phyloP scores from a whole-genome alignment of 2,113 vertebrate genomes.

The Passer domesticus region DNA sequence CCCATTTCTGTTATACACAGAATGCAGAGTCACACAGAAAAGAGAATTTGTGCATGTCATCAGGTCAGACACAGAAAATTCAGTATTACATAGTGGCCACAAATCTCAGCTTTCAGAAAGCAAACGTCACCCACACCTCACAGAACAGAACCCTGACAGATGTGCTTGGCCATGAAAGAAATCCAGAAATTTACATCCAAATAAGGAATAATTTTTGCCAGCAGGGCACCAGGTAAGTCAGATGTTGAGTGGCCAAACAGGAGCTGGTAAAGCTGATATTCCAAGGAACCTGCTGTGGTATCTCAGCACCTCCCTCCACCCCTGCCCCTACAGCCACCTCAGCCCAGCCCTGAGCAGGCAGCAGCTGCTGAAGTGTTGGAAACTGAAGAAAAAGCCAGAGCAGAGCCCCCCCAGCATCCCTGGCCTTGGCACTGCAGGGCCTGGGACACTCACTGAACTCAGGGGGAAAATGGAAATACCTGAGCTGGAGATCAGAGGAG shows the following conservation, averaged over 20 bases:
- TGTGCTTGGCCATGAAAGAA: not conserved
- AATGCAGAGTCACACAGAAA: not conserved
- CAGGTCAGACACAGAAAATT: not conserved
- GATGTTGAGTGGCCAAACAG: not conserved
- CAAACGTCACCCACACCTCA: not conserved
- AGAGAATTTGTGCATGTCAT: not conserved
- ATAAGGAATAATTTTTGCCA: not conserved
- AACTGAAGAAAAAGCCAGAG: not conserved
- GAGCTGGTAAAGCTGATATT: not conserved
- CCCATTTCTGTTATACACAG: not conserved
- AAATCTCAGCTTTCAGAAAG: not conserved
- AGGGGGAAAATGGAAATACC: not conserved
- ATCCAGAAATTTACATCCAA: not conserved
- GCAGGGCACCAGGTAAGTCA: not conserved
- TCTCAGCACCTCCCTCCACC: not conserved
- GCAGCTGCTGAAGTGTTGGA: not conserved
- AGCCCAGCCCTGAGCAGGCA: not conserved
- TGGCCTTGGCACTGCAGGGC: not conserved
- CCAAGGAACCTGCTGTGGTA: not conserved
- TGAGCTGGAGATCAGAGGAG: not conserved
- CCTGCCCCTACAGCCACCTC: not conserved
- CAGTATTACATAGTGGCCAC: accelerated
- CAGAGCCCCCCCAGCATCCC: not conserved
- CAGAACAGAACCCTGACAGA: not conserved
- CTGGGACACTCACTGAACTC: not conserved